A percentile compares a stretch with the other conserved stretches of the same genome.
These are phyloP conservation scores for Drosophila mettleri DNA, from an alignment of 2,888 invertebrate species.

Conservation along the genomic window DNA sequence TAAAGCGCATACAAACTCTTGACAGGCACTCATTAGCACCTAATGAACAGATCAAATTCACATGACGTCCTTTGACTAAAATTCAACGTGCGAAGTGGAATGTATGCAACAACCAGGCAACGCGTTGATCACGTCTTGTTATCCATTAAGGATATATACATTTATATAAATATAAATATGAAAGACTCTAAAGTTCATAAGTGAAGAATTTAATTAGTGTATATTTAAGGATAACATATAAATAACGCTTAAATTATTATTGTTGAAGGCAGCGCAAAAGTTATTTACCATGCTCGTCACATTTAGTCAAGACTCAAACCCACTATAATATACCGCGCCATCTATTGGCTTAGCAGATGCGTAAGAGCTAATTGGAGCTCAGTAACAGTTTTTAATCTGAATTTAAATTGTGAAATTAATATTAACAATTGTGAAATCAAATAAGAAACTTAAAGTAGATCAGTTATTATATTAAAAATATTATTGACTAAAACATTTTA, in stretches of 20 bases:
- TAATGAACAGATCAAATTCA: background rate
- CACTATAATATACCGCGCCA: constrained; percentile 1
- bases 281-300: no score
- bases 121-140: no score
- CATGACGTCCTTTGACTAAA: background rate
- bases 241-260: background rate
- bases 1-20: constrained; percentile 7
- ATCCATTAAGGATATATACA: background rate
- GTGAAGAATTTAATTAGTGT: no score
- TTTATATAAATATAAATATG: no score
- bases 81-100: background rate
- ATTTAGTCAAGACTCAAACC: constrained; percentile 21
- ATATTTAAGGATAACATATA: background rate
- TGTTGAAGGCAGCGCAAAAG: background rate
- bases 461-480: no score
- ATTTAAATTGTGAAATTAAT: background rate
- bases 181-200: background rate
- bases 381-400: background rate
- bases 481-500: no score
- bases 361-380: background rate
- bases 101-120: background rate
- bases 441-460: background rate
- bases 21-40: background rate
- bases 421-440: background rate
- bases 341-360: constrained; percentile 8